These are phyloP conservation scores for Drosophila triauraria DNA, from an alignment of 1,140 invertebrate genomes.

Conservation along the genomic window DNA sequence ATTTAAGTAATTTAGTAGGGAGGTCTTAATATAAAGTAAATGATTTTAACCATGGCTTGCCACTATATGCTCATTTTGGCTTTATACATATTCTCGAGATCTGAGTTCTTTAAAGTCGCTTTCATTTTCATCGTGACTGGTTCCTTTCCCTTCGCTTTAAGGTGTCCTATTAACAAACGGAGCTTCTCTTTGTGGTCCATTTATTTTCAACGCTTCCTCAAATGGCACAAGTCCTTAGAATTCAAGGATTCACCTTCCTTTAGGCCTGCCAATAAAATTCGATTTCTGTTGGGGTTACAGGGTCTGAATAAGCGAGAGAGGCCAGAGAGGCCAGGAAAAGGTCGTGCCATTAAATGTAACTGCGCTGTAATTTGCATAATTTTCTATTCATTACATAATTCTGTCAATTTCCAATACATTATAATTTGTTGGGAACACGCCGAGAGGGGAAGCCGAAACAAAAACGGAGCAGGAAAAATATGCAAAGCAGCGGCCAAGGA, in stretches of 20 bases:
- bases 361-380: conserved; percentile 85
- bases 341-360: conserved; percentile 83
- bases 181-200: background rate
- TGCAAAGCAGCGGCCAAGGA: conserved; percentile 52
- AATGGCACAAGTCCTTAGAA: conserved; percentile 15
- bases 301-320: background rate
- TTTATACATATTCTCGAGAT: background rate
- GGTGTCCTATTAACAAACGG: background rate
- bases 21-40: too few species aligned
- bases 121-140: background rate
- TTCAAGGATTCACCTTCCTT: conserved; percentile 26
- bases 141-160: background rate
- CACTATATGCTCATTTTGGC: too few species aligned
- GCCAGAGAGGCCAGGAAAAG: conserved; percentile 51
- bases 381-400: conserved; percentile 85
- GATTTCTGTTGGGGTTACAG: conserved; percentile 33
- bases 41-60: too few species aligned
- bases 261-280: conserved; percentile 57
- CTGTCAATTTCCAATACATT: conserved; percentile 85
- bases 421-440: conserved; percentile 72
- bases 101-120: background rate
- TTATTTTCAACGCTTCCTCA: conserved; percentile 7
- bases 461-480: conserved; percentile 52
- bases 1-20: too few species aligned
- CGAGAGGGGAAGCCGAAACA: conserved; percentile 29